Evolutionary conservation across 2,113 vertebrate genomes (phyloP).

Genomic region (Saimiri boliviensis): DNA sequence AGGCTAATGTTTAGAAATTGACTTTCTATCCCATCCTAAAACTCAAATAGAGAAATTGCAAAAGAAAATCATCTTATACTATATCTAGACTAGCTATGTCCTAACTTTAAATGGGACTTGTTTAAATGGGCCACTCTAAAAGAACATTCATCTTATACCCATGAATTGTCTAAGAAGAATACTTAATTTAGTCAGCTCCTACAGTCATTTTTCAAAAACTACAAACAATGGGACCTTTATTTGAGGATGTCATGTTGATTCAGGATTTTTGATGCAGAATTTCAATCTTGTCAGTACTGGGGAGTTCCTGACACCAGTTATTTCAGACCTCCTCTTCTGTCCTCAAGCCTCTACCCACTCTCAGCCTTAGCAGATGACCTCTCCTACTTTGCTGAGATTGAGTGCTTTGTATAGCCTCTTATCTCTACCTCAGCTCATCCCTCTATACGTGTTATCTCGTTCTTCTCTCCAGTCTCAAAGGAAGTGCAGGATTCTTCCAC

Average conservation of each 20-base stretch:
- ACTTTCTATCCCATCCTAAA: not conserved
- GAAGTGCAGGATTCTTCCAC: not conserved
- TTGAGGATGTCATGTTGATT: slow-evolving; percentile 59
- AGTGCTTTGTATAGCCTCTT: not conserved
- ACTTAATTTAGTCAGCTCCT: slow-evolving; percentile 58
- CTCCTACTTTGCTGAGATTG: not conserved
- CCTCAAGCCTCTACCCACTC: not conserved
- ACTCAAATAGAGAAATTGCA: not conserved
- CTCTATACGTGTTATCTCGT: not conserved
- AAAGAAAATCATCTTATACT: not conserved
- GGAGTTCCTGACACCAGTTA: not conserved
- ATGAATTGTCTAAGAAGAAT: not conserved
- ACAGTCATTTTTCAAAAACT: slow-evolving; percentile 67
- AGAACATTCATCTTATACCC: slow-evolving; percentile 51
- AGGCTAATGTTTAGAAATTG: not conserved
- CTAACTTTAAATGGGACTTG: slow-evolving; percentile 19
- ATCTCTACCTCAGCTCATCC: not conserved
- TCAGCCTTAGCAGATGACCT: not conserved
- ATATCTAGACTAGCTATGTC: not conserved
- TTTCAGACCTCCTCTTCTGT: not conserved
- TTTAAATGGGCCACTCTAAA: slow-evolving; percentile 55
- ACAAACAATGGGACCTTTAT: slow-evolving; percentile 52
- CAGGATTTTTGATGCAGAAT: not conserved
- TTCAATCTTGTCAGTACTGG: slow-evolving; percentile 1
- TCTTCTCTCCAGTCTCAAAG: not conserved